phyloP scores from a whole-genome alignment of 92 coral and sea anemone genomes.

The Porites rus region DNA sequence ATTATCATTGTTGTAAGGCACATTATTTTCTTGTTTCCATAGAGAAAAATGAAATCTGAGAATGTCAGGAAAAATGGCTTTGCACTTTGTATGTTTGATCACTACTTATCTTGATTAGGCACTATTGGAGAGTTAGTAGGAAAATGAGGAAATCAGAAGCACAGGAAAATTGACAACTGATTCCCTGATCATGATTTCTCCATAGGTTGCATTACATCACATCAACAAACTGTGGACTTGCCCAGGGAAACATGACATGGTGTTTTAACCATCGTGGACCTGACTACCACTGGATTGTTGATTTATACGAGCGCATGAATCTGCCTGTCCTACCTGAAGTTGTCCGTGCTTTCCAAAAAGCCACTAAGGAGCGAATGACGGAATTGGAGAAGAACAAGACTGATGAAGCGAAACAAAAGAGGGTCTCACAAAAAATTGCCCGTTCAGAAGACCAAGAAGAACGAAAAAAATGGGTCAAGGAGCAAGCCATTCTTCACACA shows the following conservation, averaged over 20 bases:
- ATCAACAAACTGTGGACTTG: constrained; percentile 67
- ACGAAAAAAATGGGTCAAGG: constrained; percentile 63
- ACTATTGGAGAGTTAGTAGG: not conserved
- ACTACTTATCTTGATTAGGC: not conserved
- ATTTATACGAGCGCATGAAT: constrained; percentile 58
- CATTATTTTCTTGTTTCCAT: too few species aligned
- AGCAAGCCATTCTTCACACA: constrained; percentile 48
- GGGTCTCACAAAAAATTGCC: constrained; percentile 48
- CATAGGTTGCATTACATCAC: constrained; percentile 72
- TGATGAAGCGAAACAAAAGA: constrained; percentile 24
- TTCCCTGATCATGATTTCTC: not conserved
- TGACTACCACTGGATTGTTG: constrained; percentile 67
- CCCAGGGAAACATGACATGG: constrained; percentile 79
- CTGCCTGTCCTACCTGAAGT: constrained; percentile 69
- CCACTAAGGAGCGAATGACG: constrained; percentile 26
- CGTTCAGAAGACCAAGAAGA: constrained; percentile 65
- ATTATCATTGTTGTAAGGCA: too few species aligned
- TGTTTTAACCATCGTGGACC: constrained; percentile 44
- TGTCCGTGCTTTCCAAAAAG: constrained; percentile 52
- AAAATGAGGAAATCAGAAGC: not conserved
- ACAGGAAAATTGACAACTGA: not conserved
- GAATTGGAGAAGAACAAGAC: constrained; percentile 30
- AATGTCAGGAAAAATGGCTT: too few species aligned
- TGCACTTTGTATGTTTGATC: too few species aligned
- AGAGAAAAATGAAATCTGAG: too few species aligned